These are phyloP conservation scores for Xestia rhomboidea DNA, from an alignment of 2,888 invertebrate genomes.

Conservation along the genomic window DNA sequence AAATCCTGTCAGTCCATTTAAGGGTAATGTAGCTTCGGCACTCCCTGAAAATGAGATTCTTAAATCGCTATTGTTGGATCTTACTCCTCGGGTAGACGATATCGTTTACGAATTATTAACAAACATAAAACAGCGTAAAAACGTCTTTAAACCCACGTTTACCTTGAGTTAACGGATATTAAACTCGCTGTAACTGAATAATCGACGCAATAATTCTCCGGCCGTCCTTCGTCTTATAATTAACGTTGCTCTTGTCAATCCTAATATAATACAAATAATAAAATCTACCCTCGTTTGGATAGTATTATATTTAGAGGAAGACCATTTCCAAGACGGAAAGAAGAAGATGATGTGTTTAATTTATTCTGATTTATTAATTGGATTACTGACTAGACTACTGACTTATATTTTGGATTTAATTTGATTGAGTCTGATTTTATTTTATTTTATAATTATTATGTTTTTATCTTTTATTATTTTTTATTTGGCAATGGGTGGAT, in stretches of 20 bases:
- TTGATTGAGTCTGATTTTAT: no score
- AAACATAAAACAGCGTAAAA: slow-evolving; percentile 66
- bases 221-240: slow-evolving; percentile 14
- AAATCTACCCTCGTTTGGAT: slow-evolving; percentile 18
- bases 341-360: no score
- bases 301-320: neutral
- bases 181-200: slow-evolving; percentile 34
- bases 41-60: slow-evolving; percentile 60
- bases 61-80: slow-evolving; percentile 64
- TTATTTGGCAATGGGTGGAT: no score
- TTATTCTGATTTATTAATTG: no score
- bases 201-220: slow-evolving; percentile 12
- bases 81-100: slow-evolving; percentile 50
- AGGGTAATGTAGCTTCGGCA: slow-evolving; percentile 61
- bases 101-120: slow-evolving; percentile 66
- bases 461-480: no score
- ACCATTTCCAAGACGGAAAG: neutral
- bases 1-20: slow-evolving; percentile 61
- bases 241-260: slow-evolving; percentile 15
- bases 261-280: slow-evolving; percentile 1
- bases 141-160: slow-evolving; percentile 39
- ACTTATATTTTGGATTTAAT: no score
- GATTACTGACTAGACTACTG: no score
- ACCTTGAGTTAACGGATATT: slow-evolving; percentile 45
- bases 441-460: no score